Percentiles rank a stretch among this genome's conserved stretches.
These are phyloP conservation scores for Oxyruncus cristatus DNA, from an alignment of 2,113 vertebrate species.

Conservation along the genomic window DNA sequence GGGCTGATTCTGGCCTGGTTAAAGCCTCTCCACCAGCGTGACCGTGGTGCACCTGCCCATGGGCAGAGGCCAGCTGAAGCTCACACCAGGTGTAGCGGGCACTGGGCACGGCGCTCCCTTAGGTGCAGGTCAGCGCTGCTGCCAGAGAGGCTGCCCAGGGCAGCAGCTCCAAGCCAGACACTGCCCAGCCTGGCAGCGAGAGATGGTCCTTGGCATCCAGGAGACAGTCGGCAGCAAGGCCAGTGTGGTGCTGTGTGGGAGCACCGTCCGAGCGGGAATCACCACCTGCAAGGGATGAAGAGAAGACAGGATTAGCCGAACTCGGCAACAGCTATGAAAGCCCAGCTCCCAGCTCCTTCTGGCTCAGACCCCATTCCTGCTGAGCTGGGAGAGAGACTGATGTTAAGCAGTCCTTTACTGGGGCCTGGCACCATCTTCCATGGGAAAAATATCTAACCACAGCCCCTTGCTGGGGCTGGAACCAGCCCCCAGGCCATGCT, in stretches of 20 bases:
- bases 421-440: background rate
- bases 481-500: background rate
- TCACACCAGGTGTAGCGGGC: fast-evolving
- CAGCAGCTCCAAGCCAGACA: background rate
- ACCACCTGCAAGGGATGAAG: background rate
- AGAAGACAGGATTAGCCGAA: background rate
- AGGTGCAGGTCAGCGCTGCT: background rate
- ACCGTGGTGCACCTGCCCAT: background rate
- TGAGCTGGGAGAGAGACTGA: background rate
- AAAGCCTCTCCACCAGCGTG: background rate
- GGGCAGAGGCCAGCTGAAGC: background rate
- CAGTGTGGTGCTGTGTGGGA: background rate
- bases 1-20: background rate
- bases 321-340: background rate
- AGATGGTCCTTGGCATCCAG: background rate
- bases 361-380: background rate
- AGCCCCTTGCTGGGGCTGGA: background rate
- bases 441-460: background rate
- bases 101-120: fast-evolving
- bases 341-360: background rate
- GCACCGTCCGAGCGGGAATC: fast-evolving
- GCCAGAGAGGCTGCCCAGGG: background rate
- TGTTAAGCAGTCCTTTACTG: fast-evolving
- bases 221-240: background rate
- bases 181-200: background rate